Evolutionary conservation across 1,140 invertebrate species (phyloP).

Genomic region (Apis florea): DNA sequence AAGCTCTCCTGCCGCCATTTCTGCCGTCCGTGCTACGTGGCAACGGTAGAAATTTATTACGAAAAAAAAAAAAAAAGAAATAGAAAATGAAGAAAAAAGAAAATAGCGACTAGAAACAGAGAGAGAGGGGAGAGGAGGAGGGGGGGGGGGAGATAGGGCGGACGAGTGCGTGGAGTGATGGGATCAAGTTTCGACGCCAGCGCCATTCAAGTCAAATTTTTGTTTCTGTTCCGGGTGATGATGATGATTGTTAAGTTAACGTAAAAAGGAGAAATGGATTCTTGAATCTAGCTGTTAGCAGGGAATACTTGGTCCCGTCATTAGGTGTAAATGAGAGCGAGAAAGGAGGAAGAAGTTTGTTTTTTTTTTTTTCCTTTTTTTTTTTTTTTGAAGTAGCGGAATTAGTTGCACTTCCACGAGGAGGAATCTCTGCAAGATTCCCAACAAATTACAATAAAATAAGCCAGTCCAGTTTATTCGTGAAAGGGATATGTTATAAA

Average conservation of each 20-base stretch:
- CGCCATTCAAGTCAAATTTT: no score
- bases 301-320: no score
- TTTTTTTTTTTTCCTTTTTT: neutral
- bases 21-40: conserved; percentile 75
- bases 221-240: no score
- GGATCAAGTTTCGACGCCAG: no score
- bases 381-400: neutral
- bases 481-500: neutral
- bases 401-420: conserved; percentile 3
- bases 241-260: no score
- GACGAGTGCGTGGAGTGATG: no score
- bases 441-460: neutral
- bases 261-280: no score
- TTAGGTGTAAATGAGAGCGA: neutral
- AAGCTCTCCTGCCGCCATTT: conserved; percentile 76
- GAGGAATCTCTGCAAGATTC: conserved; percentile 40
- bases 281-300: no score
- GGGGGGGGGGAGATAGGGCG: no score
- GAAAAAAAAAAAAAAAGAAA: conserved; percentile 38
- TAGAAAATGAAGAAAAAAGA: conserved; percentile 20
- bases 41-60: conserved; percentile 76
- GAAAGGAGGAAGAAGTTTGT: neutral
- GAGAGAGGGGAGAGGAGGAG: neutral
- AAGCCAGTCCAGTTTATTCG: neutral
- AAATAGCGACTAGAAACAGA: neutral